Evolutionary conservation across 1,140 invertebrate species (phyloP), one percentile per base, ranked within the genome.

Genomic region (Mycetomoellerius zeteki): DNA sequence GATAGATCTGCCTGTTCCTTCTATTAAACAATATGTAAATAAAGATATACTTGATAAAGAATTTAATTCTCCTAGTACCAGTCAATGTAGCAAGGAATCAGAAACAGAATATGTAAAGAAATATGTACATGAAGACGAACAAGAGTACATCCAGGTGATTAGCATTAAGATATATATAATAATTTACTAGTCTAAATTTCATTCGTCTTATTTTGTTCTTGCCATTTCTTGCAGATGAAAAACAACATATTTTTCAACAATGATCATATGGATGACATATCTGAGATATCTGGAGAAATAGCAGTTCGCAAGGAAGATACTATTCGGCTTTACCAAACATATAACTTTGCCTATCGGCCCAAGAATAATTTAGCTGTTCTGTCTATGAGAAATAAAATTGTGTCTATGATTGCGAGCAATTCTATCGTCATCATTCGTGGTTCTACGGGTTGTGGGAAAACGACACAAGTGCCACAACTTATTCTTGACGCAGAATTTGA

Each of bases 401-500:
- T 98, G 0, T 91, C 96, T 8, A 96, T 96, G 65, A 96, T 99
- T 19, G 93, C 96, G 50, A 95, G 96, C 1, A 96, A 98, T 94
- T 95, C 96, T 91, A 96, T 98, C 4, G 95, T 98, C 1, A 96
- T 99, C 16, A 97, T 99, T 86, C 97, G 98, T 94, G 99, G 99
- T 30, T 97, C 97, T 78, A 99, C 98, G 4, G 98, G 98, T 5
- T 96, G 96, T 93, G 97, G 96, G 12, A 97, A 97, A 94, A 98
- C 98, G 3, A 99, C 98, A 0, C 98, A 98, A 96, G 97, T 98
- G 3, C 98, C 98, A 0, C 98, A 99, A 93, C 98, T 97, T 95
- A 97, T 99, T 87, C 94, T 99, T 33, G 97, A 99, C 94, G 95
- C 97, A 82, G 97, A 96, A 93, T 96, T 95, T 71, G 94, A 96